phyloP scores from a whole-genome alignment of 2,888 invertebrate species.

The Neoitamus cyanurus region DNA sequence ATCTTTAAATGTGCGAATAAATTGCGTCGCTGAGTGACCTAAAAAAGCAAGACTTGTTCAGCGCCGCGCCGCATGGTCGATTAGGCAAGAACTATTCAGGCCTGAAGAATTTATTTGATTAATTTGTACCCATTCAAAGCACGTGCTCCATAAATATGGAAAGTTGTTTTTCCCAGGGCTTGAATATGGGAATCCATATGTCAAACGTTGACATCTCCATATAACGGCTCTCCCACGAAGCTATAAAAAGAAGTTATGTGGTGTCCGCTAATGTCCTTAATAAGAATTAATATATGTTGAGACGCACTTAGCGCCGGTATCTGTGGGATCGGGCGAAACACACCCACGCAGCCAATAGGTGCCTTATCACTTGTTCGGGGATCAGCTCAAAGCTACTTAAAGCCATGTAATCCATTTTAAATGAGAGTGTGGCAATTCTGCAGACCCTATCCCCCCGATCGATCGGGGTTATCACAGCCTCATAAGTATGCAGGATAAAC shows the following conservation, averaged over 20 bases:
- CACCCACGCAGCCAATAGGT: not conserved
- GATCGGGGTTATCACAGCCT: not conserved
- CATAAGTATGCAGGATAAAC: constrained; percentile 43
- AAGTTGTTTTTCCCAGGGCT: not conserved
- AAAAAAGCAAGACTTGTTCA: no score
- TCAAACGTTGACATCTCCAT: not conserved
- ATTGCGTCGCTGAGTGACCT: no score
- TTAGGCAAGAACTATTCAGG: not conserved
- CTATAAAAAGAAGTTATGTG: not conserved
- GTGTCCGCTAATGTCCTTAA: not conserved
- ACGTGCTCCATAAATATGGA: not conserved
- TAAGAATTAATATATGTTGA: not conserved
- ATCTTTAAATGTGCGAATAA: no score
- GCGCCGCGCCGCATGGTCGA: not conserved
- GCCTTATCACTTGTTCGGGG: not conserved
- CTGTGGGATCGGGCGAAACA: not conserved
- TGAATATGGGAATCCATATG: not conserved
- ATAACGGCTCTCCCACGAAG: not conserved
- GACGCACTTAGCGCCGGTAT: not conserved
- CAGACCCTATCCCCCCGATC: not conserved
- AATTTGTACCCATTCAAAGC: not conserved
- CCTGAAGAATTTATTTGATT: not conserved
- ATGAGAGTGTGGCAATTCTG: not conserved
- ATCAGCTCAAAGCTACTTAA: constrained; percentile 7
- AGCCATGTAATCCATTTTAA: constrained; percentile 25